These are phyloP conservation scores for Oeneis ivallda DNA, from an alignment of 2,888 invertebrate species.

Conservation along the genomic window DNA sequence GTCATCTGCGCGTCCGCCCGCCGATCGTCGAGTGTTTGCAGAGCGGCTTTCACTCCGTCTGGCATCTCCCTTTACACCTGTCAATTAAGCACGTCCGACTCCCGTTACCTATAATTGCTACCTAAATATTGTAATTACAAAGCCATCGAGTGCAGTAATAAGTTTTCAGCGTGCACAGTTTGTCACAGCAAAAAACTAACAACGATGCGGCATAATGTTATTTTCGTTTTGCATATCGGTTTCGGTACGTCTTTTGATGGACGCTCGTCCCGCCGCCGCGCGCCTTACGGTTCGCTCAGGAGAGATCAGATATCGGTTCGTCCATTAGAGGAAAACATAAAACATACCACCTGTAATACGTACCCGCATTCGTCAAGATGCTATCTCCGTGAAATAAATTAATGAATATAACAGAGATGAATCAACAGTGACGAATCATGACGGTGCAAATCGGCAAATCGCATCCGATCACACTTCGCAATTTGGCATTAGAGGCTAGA, in stretches of 20 bases:
- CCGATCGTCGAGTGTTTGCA: slow-evolving; percentile 37
- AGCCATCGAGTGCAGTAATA: slow-evolving; percentile 59
- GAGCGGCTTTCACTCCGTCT: slow-evolving; percentile 44
- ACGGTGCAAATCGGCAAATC: slow-evolving; percentile 61
- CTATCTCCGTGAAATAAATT: slow-evolving; percentile 71
- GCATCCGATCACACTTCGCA: slow-evolving; percentile 50
- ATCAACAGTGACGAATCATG: slow-evolving; percentile 57
- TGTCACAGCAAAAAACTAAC: slow-evolving; percentile 60
- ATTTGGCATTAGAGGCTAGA: slow-evolving; percentile 51
- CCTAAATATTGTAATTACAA: slow-evolving; percentile 69
- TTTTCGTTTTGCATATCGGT: slow-evolving; percentile 72
- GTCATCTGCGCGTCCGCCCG: slow-evolving; percentile 45
- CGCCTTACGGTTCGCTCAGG: slow-evolving; percentile 44
- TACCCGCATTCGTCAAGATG: slow-evolving; percentile 75
- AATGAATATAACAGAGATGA: slow-evolving; percentile 73
- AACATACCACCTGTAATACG: slow-evolving; percentile 70
- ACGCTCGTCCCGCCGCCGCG: slow-evolving; percentile 44
- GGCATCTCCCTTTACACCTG: slow-evolving; percentile 48
- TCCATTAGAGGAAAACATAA: slow-evolving; percentile 74
- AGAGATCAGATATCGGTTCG: slow-evolving; percentile 58
- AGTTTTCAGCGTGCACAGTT: slow-evolving; percentile 58
- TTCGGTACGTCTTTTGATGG: slow-evolving; percentile 62
- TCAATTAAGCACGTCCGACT: slow-evolving; percentile 55
- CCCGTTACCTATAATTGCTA: slow-evolving; percentile 50
- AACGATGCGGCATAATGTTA: slow-evolving; percentile 73